Conservation (phyloP, 2,797 vertebrate species). For the Kryptopterus vitreolus region DNA sequence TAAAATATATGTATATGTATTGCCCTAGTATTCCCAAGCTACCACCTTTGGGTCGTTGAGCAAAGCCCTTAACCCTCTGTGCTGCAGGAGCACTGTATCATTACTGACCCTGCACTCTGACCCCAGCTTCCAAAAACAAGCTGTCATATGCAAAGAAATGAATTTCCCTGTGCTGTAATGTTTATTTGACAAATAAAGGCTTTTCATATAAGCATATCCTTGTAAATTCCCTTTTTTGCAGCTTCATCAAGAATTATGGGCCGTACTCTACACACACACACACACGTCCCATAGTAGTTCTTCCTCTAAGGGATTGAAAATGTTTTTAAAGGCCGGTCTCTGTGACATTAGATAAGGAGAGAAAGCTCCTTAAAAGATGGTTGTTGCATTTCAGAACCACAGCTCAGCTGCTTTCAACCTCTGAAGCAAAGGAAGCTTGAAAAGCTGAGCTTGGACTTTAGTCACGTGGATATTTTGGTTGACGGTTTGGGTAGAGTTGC, state of each 20-base stretch:
- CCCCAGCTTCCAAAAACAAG: too few relatives aligned
- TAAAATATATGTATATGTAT: too few relatives aligned
- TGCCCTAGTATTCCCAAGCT: too few relatives aligned
- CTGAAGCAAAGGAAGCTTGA: slow-evolving; percentile 6
- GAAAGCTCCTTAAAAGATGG: slow-evolving; percentile 61
- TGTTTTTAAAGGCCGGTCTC: slow-evolving; percentile 68
- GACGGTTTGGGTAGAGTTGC: background rate
- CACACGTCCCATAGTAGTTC: slow-evolving; percentile 52
- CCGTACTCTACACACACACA: slow-evolving; percentile 45
- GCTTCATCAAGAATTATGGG: slow-evolving; percentile 71
- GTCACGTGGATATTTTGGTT: slow-evolving; percentile 8
- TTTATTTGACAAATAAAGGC: too few relatives aligned
- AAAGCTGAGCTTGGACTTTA: background rate
- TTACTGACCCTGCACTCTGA: too few relatives aligned
- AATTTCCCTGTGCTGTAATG: too few relatives aligned
- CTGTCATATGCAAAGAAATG: too few relatives aligned
- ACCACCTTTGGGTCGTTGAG: too few relatives aligned
- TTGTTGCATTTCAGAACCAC: slow-evolving; percentile 10
- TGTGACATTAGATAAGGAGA: slow-evolving; percentile 69
- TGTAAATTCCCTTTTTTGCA: slow-evolving; percentile 65
- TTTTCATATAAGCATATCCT: too few relatives aligned
- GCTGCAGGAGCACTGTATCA: too few relatives aligned
- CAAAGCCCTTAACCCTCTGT: too few relatives aligned
- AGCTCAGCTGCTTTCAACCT: background rate
- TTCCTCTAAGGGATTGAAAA: slow-evolving; percentile 63